These are phyloP conservation scores for Urocynchramus pylzowi DNA, from an alignment of 2,113 vertebrate species.

Conservation along the genomic window DNA sequence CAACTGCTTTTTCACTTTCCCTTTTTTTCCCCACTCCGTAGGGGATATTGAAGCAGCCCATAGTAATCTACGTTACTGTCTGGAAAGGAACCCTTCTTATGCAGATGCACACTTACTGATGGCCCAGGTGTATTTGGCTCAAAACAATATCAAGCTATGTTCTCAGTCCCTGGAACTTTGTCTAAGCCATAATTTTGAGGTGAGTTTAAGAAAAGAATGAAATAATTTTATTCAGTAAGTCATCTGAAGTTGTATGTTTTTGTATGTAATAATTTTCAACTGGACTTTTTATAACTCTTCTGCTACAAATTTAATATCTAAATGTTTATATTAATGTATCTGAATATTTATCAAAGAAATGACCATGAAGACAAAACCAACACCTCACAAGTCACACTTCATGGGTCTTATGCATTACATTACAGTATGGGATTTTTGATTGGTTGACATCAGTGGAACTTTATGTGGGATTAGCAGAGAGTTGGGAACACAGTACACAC, in stretches of 20 bases:
- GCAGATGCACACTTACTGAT: slow-evolving; percentile 91
- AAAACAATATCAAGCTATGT: slow-evolving; percentile 84
- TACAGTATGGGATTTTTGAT: background rate
- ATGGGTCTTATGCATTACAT: background rate
- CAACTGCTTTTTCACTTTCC: background rate
- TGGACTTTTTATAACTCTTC: background rate
- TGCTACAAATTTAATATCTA: background rate
- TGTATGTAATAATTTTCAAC: background rate
- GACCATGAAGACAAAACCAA: background rate
- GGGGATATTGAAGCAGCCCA: slow-evolving; percentile 85
- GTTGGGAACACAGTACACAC: background rate
- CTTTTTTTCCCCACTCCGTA: slow-evolving; percentile 18
- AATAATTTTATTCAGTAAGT: background rate
- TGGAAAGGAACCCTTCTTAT: slow-evolving; percentile 86
- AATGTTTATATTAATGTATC: background rate
- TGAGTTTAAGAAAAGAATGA: slow-evolving; percentile 53
- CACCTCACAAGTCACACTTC: background rate
- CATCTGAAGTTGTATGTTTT: background rate
- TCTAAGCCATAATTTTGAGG: slow-evolving; percentile 94
- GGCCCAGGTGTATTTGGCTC: slow-evolving; percentile 90
- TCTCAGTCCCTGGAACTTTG: slow-evolving; percentile 93
- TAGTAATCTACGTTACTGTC: slow-evolving; percentile 81
- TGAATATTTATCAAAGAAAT: background rate
- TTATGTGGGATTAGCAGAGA: background rate
- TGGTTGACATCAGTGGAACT: background rate